These are phyloP conservation scores for Parapsyche elsis DNA, from an alignment of 1,140 invertebrate species.

Conservation along the genomic window DNA sequence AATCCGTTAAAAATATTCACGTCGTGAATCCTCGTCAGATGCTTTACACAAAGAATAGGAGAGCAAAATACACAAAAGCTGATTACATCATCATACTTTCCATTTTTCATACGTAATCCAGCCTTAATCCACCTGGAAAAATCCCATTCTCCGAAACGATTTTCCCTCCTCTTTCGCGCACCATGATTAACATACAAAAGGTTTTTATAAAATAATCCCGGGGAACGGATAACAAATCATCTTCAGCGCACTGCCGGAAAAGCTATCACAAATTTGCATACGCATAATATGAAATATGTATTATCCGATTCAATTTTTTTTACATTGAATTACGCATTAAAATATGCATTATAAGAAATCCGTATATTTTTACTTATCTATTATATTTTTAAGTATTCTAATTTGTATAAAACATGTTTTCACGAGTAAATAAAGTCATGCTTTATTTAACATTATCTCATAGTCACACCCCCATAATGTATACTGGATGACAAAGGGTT, in stretches of 20 bases:
- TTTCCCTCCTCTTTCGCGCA: constrained; percentile 50
- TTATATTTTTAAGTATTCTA: no score
- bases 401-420: no score
- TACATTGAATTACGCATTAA: no score
- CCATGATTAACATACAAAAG: constrained; percentile 57
- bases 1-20: constrained; percentile 39
- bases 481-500: constrained; percentile 20
- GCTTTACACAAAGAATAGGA: constrained; percentile 24
- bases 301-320: neutral
- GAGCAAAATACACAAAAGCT: constrained; percentile 39
- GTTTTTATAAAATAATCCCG: constrained; percentile 56
- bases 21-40: constrained; percentile 40
- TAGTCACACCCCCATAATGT: constrained; percentile 25
- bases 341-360: no score
- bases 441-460: constrained; percentile 28
- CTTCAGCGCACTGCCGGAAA: constrained; percentile 27
- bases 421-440: constrained; percentile 14
- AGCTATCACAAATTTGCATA: constrained; percentile 25
- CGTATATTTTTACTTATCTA: no score
- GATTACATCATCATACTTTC: constrained; percentile 53
- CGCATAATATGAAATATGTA: constrained; percentile 24
- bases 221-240: constrained; percentile 52
- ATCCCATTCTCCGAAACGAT: constrained; percentile 67
- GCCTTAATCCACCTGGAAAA: constrained; percentile 65
- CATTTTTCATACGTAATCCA: constrained; percentile 63